phyloP scores from a whole-genome alignment of 2,888 invertebrate genomes.

The Linnaemya tessellans region DNA sequence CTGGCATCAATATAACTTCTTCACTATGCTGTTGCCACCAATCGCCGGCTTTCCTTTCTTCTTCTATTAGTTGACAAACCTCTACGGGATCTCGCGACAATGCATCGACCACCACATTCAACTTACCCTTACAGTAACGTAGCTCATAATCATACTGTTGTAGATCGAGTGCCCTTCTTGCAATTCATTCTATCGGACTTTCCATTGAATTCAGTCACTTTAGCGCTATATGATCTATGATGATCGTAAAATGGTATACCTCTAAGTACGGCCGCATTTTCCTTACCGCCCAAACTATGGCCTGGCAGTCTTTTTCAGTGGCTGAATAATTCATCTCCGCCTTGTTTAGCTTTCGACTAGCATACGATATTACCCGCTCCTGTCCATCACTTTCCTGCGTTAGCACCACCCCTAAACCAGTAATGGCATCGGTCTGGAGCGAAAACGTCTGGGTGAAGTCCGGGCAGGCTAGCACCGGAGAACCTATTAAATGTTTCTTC shows the following conservation, averaged over 20 bases:
- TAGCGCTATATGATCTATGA: background rate
- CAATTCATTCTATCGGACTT: background rate
- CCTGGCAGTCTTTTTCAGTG: conserved; percentile 3
- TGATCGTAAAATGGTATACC: background rate
- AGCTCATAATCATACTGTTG: background rate
- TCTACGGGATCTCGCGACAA: no score
- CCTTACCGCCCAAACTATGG: background rate
- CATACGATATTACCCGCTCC: conserved; percentile 1
- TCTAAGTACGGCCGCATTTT: background rate
- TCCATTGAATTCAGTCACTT: conserved; percentile 2
- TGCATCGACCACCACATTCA: conserved; percentile 10
- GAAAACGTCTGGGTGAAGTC: background rate
- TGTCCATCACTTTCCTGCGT: background rate
- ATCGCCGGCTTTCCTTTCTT: background rate
- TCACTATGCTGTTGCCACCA: background rate
- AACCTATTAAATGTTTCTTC: background rate
- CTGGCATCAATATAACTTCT: background rate
- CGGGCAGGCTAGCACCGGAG: background rate
- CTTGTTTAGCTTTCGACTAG: background rate
- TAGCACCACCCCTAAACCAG: conserved; percentile 1
- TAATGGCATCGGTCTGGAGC: background rate
- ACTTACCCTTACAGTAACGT: background rate
- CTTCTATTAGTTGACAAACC: background rate
- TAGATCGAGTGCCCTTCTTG: background rate
- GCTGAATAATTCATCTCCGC: background rate